Evolutionary conservation across 1,140 invertebrate species (phyloP), one percentile per base, ranked within the genome.

Genomic region (Megalopta genalis): DNA sequence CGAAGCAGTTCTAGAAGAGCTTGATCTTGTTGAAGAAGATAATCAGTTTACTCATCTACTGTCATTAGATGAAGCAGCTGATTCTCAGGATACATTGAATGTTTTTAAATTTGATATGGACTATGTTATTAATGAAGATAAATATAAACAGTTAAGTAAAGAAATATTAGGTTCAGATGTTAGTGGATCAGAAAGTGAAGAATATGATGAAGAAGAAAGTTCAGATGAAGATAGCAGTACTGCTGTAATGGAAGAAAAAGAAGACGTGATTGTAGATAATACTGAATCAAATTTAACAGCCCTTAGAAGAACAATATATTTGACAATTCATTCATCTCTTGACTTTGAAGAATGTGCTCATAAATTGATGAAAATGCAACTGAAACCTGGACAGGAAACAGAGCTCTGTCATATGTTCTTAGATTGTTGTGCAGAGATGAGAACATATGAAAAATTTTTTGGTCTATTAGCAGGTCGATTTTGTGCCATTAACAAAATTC

Each of bases 311-410:
- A 99, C 98, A 0, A 99, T 99, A 77, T 99, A 99, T 93, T 93
- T 99, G 37, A 99, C 98, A 0, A 99, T 99, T 77, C 98, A 99
- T 89, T 99, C 98, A 0, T 99, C 98, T 93, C 95, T 99, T 83
- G 98, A 99, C 91, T 99, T 98, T 94, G 98, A 99, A 92, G 99
- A 99, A 94, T 99, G 98, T 93, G 98, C 98, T 27, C 99, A 99
- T 90, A 99, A 99, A 93, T 91, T 99, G 8, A 96, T 99, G 93
- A 99, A 99, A 93, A 97, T 99, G 96, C 96, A 99, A 80, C 91
- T 99, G 12, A 99, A 99, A 92, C 98, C 97, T 6, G 97, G 97
- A 0, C 97, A 98, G 90, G 97, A 98, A 92, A 95, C 96, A 39
- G 99, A 99, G 93, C 93, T 99, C 1, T 99, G 99, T 90, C 97